phyloP scores from a whole-genome alignment of 1,140 invertebrate species.

The Palaemon carinicauda region DNA sequence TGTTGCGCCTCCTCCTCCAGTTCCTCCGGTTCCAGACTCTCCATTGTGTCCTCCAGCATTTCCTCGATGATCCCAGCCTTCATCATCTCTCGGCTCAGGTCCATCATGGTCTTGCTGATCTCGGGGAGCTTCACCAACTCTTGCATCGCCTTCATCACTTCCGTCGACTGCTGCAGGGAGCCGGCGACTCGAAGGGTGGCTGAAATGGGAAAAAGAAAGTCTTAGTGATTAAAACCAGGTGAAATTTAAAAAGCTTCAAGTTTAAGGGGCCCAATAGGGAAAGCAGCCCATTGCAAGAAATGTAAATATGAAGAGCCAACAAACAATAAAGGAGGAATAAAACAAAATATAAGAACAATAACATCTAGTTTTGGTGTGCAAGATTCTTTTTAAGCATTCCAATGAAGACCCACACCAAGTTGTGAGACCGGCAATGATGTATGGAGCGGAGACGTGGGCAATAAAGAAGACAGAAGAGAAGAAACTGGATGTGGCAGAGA shows the following conservation, averaged over 20 bases:
- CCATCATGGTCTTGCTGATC: conserved; percentile 94
- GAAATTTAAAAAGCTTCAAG: too few relatives aligned
- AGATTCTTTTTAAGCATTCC: background rate
- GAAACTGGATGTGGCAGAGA: too few relatives aligned
- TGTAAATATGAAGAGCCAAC: too few relatives aligned
- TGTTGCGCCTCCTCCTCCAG: conserved; percentile 65
- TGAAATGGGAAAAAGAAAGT: conserved; percentile 59
- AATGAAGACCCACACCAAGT: too few relatives aligned
- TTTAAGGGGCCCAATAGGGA: too few relatives aligned
- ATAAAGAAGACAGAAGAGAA: too few relatives aligned
- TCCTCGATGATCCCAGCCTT: conserved; percentile 96
- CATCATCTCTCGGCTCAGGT: conserved; percentile 78
- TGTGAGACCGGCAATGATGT: too few relatives aligned
- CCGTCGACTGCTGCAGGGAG: conserved; percentile 89
- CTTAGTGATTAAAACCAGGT: too few relatives aligned
- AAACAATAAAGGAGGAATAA: too few relatives aligned
- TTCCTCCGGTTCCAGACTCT: conserved; percentile 73
- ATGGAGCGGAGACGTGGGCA: too few relatives aligned
- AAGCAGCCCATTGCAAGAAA: too few relatives aligned
- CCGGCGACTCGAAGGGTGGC: conserved; percentile 90
- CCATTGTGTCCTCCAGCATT: conserved; percentile 98
- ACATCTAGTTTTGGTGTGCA: background rate
- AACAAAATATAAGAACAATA: too few relatives aligned
- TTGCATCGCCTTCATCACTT: conserved; percentile 98
- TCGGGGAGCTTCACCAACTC: conserved; percentile 88